phyloP scores from a whole-genome alignment of 2,888 invertebrate genomes.

The Amiota communis region DNA sequence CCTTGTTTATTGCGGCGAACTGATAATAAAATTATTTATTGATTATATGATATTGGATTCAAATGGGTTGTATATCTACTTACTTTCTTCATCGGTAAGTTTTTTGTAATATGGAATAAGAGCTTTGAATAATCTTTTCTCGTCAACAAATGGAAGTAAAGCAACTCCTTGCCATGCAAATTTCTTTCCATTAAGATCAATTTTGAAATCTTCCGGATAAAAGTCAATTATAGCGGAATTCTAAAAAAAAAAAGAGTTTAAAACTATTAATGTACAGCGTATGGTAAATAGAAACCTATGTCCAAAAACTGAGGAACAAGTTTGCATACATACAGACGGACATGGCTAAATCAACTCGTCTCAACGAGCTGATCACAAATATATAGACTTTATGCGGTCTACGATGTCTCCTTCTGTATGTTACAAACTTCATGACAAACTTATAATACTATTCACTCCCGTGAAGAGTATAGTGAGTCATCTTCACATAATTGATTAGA shows the following conservation, averaged over 20 bases:
- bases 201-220: conserved; percentile 97
- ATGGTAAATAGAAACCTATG: too few species aligned
- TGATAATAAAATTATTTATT: conserved; percentile 62
- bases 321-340: too few species aligned
- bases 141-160: conserved; percentile 97
- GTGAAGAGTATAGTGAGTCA: too few species aligned
- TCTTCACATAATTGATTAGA: not conserved
- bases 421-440: too few species aligned
- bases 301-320: too few species aligned
- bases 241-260: conserved; percentile 73
- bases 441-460: too few species aligned
- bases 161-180: conserved; percentile 99
- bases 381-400: too few species aligned
- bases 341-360: too few species aligned
- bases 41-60: too few species aligned
- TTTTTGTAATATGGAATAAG: conserved; percentile 85
- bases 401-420: too few species aligned
- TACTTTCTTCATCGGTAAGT: conserved; percentile 88
- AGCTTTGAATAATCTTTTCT: conserved; percentile 88
- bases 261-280: too few species aligned
- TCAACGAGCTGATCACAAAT: too few species aligned
- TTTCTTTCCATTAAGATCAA: conserved; percentile 99
- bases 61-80: conserved; percentile 49
- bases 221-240: conserved; percentile 97
- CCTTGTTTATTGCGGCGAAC: conserved; percentile 88